Evolutionary conservation across 2,113 vertebrate species (phyloP).

Genomic region (Oryzias melastigma): DNA sequence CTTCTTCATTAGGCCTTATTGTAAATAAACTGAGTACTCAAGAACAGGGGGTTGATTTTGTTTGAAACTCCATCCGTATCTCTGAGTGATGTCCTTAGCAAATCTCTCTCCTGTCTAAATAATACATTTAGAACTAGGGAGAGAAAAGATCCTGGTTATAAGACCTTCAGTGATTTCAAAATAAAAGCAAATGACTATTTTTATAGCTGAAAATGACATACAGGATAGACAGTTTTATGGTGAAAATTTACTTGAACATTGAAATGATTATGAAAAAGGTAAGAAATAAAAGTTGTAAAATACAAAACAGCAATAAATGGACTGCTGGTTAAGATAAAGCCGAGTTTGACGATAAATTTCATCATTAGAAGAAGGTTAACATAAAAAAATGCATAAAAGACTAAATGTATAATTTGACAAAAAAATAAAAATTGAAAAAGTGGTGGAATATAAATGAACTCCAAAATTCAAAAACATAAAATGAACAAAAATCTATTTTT

Average conservation of each 20-base stretch:
- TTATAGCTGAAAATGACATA: too few relatives aligned
- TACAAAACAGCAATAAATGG: too few relatives aligned
- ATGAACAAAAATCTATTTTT: too few relatives aligned
- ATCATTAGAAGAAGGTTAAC: too few relatives aligned
- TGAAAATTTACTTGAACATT: too few relatives aligned
- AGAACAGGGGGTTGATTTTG: too few relatives aligned
- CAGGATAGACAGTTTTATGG: too few relatives aligned
- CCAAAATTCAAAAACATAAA: too few relatives aligned
- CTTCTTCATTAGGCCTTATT: background rate
- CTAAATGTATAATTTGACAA: background rate
- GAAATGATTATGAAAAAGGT: too few relatives aligned
- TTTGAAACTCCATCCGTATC: background rate
- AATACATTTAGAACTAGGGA: slow-evolving; percentile 19
- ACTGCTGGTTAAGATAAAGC: too few relatives aligned
- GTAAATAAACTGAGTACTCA: background rate
- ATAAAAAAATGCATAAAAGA: background rate
- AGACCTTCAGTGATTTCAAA: slow-evolving; percentile 15
- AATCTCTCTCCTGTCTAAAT: slow-evolving; percentile 32
- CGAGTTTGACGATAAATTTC: too few relatives aligned
- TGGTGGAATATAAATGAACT: background rate
- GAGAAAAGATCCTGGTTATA: slow-evolving; percentile 29
- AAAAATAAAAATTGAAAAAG: background rate
- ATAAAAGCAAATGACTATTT: background rate
- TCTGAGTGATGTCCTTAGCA: slow-evolving; percentile 1
- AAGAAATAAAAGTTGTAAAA: too few relatives aligned